Evolutionary conservation across 2,888 invertebrate species (phyloP), one percentile per base, ranked within the genome.

Genomic region (Nebria salina): DNA sequence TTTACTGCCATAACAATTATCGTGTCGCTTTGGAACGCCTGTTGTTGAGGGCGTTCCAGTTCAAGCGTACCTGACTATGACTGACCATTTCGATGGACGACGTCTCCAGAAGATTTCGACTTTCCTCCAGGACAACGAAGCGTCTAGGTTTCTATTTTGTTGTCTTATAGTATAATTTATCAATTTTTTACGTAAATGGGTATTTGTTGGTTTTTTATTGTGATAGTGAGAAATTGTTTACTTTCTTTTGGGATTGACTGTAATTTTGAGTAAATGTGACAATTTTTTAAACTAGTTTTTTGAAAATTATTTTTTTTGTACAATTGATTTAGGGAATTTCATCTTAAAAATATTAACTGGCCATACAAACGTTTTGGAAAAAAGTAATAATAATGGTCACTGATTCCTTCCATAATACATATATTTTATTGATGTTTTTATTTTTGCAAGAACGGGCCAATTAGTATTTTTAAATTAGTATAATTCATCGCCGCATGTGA

Each of bases 1-100:
- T 25, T 66, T 66, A 83, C 83, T 83, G 83, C 83, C 83, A 83
- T 83, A 80, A 77, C 20, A 72, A 70, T 41, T 54, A 20, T 41
- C 75, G 43, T 20, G 20, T 25, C 25, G 75, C 34, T 7, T 42
- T 41, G 65, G 64, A 15, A 43, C 74, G 65, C 25, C 42, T 70
- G 72, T 70, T 25, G 72, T 34, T 68, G 64, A 65, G 76, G 76
- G 34, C 11, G 75, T 34, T 72, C 72, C 74, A 64, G 20, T 75
- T 42, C 34, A 15, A 26, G 66, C 20, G 79, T 79, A 79, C 79
- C 79, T 79, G 79, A 79, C 68, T 11, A 20, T 43, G 79, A 79
- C 78, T 78, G 78, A 74, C 41, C 34, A 41, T 66, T 25, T 15
- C 73, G 78, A 65, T 78, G 78, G 74, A 65, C 43, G 66, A 34